phyloP scores from a whole-genome alignment of 2,797 vertebrate species.

The Leptodactylus fallax region DNA sequence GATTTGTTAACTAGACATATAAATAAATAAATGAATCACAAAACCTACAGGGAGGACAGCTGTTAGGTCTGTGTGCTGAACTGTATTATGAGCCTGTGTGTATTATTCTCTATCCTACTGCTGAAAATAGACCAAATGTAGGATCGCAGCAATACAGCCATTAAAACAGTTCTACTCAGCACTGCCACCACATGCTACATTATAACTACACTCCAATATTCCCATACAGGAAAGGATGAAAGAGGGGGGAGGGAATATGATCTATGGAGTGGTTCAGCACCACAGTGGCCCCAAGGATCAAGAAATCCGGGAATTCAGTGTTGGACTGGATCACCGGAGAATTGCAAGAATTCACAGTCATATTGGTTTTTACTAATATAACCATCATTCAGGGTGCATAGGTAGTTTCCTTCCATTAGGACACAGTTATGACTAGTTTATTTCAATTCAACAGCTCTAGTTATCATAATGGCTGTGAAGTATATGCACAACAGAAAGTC shows the following conservation, averaged over 20 bases:
- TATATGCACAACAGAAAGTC: no score
- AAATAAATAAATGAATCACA: conserved; percentile 27
- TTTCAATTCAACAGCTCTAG: no score
- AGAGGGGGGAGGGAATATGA: background rate
- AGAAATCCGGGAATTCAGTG: no score
- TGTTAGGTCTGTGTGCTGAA: conserved; percentile 30
- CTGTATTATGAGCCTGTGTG: background rate
- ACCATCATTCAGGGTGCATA: background rate
- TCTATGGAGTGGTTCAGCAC: background rate
- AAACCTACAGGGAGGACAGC: conserved; percentile 50
- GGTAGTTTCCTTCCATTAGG: background rate
- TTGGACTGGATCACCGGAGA: no score
- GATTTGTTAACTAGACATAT: conserved; percentile 26
- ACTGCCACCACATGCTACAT: no score
- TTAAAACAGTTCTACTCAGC: background rate
- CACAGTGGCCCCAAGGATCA: background rate
- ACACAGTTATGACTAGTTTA: no score
- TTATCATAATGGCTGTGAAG: no score
- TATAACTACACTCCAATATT: no score
- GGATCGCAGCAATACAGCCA: conserved; percentile 1
- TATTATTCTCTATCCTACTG: background rate
- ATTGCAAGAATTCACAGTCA: background rate
- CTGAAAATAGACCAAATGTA: background rate
- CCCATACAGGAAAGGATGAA: no score
- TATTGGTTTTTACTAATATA: background rate